Conservation (phyloP, 2,797 vertebrate species). For the Toxotes lorentzi region DNA sequence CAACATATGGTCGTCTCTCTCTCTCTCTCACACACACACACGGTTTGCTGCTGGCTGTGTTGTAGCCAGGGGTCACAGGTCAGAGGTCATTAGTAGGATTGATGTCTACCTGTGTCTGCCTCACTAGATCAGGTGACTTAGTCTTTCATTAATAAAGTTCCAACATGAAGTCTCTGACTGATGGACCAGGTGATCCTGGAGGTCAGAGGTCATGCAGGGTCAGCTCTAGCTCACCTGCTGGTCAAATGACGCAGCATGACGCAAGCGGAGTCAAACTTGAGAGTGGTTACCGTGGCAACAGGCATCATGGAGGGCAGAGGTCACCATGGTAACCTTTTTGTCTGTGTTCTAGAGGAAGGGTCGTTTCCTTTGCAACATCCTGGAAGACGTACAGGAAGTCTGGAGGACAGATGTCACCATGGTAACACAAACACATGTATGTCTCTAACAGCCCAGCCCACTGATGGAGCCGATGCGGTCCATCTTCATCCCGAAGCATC, state of each 20-base stretch:
- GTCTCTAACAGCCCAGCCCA: constrained; percentile 81
- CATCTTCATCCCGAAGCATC: constrained; percentile 87
- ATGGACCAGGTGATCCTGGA: background rate
- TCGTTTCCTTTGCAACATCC: background rate
- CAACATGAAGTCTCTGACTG: constrained; percentile 50
- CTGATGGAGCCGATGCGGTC: constrained; percentile 86
- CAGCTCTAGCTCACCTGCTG: background rate
- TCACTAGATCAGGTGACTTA: background rate
- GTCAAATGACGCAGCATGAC: background rate
- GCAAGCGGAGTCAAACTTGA: background rate
- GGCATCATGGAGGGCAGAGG: background rate
- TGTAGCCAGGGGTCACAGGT: constrained; percentile 62
- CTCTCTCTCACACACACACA: constrained; percentile 34
- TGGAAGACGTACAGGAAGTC: too few species aligned
- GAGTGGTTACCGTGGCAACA: background rate
- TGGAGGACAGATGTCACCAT: background rate
- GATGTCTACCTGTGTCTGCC: constrained; percentile 26
- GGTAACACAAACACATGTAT: background rate
- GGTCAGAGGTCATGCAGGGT: constrained; percentile 59
- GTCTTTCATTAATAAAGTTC: constrained; percentile 44
- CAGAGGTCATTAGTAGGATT: constrained; percentile 45
- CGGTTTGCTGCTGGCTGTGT: constrained; percentile 53
- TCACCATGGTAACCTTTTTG: background rate
- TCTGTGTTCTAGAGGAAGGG: background rate
- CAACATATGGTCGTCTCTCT: constrained; percentile 30